Evolutionary conservation across 1,140 invertebrate species (phyloP), one percentile per base, ranked within the genome.

Genomic region (Adoxophyes honmai): DNA sequence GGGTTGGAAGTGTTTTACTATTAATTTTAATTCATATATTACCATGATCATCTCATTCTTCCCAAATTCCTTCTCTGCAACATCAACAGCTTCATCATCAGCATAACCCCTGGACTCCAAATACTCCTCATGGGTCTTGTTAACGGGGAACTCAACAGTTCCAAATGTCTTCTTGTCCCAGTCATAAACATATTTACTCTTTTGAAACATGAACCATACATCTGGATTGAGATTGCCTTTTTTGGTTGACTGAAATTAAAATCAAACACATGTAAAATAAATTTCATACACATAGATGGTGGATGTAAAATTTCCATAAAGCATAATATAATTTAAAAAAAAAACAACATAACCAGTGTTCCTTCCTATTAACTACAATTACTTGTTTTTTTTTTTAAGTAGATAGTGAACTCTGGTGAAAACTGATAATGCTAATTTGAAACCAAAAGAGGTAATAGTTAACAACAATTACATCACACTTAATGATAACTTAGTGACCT

Each of bases 151-250:
- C 62, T 94, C 91, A 11, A 99, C 86, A 7, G 94, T 93, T 51
- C 91, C 81, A 83, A 99, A 99, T 35, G 82, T 85, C 73, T 96
- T 95, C 54, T 94, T 94, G 1, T 95, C 91, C 58, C 91, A 88
- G 78, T 97, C 93, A 93, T 96, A 99, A 54, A 96, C 81, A 89
- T 98, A 99, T 88, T 98, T 98, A 0, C 96, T 97, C 86, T 99
- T 98, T 94, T 99, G 98, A 86, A 99, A 99, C 53, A 94, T 92
- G 81, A 99, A 97, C 95, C 95, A 98, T 33, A 92, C 64, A 89
- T 90, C 90, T 48, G 87, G 87, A 54, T 86, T 78, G 1, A 55
- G 36, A 55, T 59, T 72, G 7, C 68, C 78, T 66, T 73, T 78
- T 59, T 70, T 76, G 8, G 69, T 75, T 18, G 83, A 77, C 85